A percentile compares a stretch with the other conserved stretches of the same genome.
Evolutionary conservation across 2,888 invertebrate genomes (phyloP).

Genomic region (Eumacrocentrus americanus): DNA sequence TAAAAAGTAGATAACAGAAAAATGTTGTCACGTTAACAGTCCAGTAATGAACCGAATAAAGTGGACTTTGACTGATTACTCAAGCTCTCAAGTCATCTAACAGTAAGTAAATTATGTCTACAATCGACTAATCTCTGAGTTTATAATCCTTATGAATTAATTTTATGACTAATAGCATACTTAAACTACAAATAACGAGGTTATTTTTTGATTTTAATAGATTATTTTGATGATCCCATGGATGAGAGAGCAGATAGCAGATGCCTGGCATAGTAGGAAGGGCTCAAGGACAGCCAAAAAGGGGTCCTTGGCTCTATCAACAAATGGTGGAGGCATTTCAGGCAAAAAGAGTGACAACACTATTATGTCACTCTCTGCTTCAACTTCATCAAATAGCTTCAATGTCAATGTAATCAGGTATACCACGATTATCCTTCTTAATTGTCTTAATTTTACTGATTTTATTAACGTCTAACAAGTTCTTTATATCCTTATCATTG

Average conservation of each 20-base stretch:
- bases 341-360: conserved; percentile 42
- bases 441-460: too few relatives aligned
- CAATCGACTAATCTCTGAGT: not conserved
- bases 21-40: not conserved
- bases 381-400: conserved; percentile 46
- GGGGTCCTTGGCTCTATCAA: conserved; percentile 44
- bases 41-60: not conserved
- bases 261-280: conserved; percentile 54
- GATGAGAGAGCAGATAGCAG: conserved; percentile 53
- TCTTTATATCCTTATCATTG: conserved; percentile 4
- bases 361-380: conserved; percentile 41
- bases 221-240: conserved; percentile 53
- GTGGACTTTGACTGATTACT: not conserved
- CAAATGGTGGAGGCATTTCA: conserved; percentile 41
- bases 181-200: not conserved
- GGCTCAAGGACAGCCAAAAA: conserved; percentile 48
- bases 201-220: not conserved
- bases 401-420: conserved; percentile 54
- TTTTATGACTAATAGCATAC: not conserved
- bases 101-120: not conserved
- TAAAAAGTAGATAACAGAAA: too few relatives aligned
- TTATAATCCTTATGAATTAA: not conserved
- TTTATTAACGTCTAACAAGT: too few relatives aligned
- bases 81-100: not conserved
- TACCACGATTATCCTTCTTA: not conserved